Evolutionary conservation across 2,113 vertebrate species (phyloP).

Genomic region (Bujurquina vittata): DNA sequence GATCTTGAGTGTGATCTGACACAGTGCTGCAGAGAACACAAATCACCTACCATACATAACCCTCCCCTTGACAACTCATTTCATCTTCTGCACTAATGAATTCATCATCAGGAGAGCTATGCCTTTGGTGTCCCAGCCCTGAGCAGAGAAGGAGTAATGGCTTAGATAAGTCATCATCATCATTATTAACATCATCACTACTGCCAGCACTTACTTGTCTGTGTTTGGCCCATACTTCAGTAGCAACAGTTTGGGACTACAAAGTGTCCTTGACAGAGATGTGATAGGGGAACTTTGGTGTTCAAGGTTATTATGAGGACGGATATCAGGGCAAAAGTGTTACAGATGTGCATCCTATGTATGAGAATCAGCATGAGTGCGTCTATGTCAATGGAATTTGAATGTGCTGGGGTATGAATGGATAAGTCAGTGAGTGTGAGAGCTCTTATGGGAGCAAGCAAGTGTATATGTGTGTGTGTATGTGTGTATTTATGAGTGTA

Average conservation of each 20-base stretch:
- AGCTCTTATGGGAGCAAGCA: constrained; percentile 42
- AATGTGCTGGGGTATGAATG: constrained; percentile 63
- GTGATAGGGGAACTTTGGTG: constrained; percentile 26
- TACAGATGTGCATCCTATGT: constrained; percentile 41
- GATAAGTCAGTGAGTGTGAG: constrained; percentile 47
- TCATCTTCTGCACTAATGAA: constrained; percentile 75
- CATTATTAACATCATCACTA: constrained; percentile 48
- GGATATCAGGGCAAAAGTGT: constrained; percentile 32
- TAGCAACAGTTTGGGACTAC: constrained; percentile 54
- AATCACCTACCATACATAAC: constrained; percentile 73
- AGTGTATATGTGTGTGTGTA: constrained; percentile 28
- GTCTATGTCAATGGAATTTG: constrained; percentile 67
- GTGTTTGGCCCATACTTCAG: constrained; percentile 17
- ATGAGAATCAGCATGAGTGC: constrained; percentile 44
- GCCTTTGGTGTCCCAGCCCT: constrained; percentile 54
- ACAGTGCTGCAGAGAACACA: constrained; percentile 63
- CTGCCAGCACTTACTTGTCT: constrained; percentile 28
- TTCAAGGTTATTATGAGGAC: constrained; percentile 51
- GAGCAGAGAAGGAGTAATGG: constrained; percentile 64
- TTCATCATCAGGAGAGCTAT: constrained; percentile 67
- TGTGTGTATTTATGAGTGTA: constrained; percentile 26
- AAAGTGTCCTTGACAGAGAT: constrained; percentile 45
- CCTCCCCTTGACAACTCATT: constrained; percentile 71
- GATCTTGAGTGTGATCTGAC: constrained; percentile 51
- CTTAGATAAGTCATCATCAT: constrained; percentile 66